Evolutionary conservation across 2,888 invertebrate genomes (phyloP).

Genomic region (Drosophila kanekoi): DNA sequence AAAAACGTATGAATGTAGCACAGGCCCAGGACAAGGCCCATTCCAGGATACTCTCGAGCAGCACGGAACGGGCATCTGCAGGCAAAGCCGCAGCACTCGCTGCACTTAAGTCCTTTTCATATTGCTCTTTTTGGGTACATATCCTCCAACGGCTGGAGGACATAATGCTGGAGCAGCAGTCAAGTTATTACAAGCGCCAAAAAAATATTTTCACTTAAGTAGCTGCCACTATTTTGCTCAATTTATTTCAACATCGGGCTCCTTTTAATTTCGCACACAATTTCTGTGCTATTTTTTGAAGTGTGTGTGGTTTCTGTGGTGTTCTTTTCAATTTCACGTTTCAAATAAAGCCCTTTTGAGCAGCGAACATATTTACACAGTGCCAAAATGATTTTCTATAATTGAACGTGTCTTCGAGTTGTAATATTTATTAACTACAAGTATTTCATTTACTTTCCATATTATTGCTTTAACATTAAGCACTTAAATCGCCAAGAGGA

Average conservation of each 20-base stretch:
- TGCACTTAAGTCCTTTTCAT: slow-evolving; percentile 68
- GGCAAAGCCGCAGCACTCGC: slow-evolving; percentile 55
- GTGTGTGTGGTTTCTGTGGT: slow-evolving; percentile 29
- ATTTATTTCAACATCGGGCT: slow-evolving; percentile 70
- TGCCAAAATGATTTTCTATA: slow-evolving; percentile 18
- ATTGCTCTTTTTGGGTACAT: slow-evolving; percentile 54
- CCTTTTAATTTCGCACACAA: slow-evolving; percentile 64
- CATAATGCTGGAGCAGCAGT: slow-evolving; percentile 34
- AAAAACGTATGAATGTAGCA: slow-evolving; percentile 77
- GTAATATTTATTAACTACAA: not conserved
- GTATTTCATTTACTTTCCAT: slow-evolving; percentile 1
- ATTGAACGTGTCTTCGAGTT: slow-evolving; percentile 4
- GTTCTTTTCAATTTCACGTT: slow-evolving; percentile 37
- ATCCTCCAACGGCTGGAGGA: slow-evolving; percentile 8
- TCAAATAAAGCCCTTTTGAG: slow-evolving; percentile 15
- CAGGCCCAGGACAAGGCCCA: slow-evolving; percentile 23
- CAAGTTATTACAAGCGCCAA: slow-evolving; percentile 76
- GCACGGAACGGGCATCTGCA: slow-evolving; percentile 2
- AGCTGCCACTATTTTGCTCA: slow-evolving; percentile 79
- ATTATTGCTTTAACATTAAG: too few relatives aligned
- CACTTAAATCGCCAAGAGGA: too few relatives aligned
- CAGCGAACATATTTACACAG: slow-evolving; percentile 27
- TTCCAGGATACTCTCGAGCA: slow-evolving; percentile 2
- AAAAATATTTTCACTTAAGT: slow-evolving; percentile 80
- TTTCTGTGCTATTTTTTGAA: slow-evolving; percentile 45